Base-by-base conservation (phyloP, 2,888 invertebrate genomes). In the Elegia similella region DNA sequence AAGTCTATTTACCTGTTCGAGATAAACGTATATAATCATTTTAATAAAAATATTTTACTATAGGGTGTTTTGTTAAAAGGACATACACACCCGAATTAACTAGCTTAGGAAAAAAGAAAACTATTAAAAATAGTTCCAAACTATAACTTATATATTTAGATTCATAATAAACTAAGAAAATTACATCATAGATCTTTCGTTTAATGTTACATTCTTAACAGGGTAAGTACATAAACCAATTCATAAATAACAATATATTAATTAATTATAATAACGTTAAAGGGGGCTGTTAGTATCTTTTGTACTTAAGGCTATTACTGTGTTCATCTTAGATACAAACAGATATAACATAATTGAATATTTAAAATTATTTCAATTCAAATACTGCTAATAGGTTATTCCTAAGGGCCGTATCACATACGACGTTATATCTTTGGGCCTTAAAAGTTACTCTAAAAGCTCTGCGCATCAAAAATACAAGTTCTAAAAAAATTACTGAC, bases 191-290 rank as follows among this genome's bases (percentile, higher is more conserved):
- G 73, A 77, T 73, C 72, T 76, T 74, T 70, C 63, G 69, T 68
- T 73, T 68, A 68, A 66, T 68, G 68, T 74, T 67, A 68, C 68
- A 72, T 74, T 73, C 72, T 75, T 50, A 78, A 72, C 68, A 76
- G 70, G 75, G 84, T 88, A 88, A 88, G 89, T 89, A 89, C 89
- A 87, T 86, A 82, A 85, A 86, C 86, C 88, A 87, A 88, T 82
- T 73, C 52, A 72, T 73, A 71, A 78, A 82, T 79, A 79, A 78
- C 69, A 78, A 75, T 74, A 70, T 69, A 70, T 70, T 68, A 68
- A 66, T 75, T 73, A 75, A 68, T 70, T 71, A 70, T 76, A 38
- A 59, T 30, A 17, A 81, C 75, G 80, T 86, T 86, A 87, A 75
- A 70, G 71, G 68, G 70, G 70, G 69, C 68, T 70, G 86, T 88